Evolutionary conservation across 1,140 invertebrate species (phyloP).

Genomic region (Sitodiplosis mosellana): DNA sequence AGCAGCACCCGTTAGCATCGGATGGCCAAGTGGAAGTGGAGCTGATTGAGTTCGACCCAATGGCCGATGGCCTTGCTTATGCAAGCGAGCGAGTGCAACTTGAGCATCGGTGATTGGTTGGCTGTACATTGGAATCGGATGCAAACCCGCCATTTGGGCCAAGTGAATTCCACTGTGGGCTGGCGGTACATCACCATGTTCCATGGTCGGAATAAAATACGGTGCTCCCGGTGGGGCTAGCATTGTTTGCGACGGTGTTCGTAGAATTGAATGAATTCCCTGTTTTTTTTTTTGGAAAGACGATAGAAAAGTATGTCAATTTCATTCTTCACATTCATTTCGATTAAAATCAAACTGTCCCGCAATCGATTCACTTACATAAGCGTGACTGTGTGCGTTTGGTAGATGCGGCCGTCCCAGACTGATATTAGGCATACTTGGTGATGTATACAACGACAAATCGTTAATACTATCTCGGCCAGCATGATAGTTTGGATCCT

Average conservation of each 20-base stretch:
- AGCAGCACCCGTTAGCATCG: constrained; percentile 50
- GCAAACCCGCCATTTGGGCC: constrained; percentile 15
- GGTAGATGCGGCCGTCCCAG: constrained; percentile 61
- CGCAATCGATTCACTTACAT: neutral
- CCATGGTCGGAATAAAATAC: constrained; percentile 3
- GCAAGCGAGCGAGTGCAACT: constrained; percentile 48
- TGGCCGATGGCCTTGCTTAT: constrained; percentile 55
- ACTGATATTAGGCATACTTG: constrained; percentile 91
- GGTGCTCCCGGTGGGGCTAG: constrained; percentile 1
- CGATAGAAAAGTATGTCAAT: neutral
- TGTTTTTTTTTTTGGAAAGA: neutral
- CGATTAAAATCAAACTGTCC: no score
- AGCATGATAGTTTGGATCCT: constrained; percentile 24
- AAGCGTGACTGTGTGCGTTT: constrained; percentile 9
- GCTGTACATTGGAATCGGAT: constrained; percentile 7
- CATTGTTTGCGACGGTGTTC: constrained; percentile 11
- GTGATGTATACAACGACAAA: constrained; percentile 71
- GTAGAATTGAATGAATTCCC: constrained; percentile 1
- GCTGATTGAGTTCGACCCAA: constrained; percentile 85
- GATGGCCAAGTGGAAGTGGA: constrained; percentile 84
- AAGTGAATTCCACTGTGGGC: constrained; percentile 18
- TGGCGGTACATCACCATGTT: constrained; percentile 14
- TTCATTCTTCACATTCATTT: no score
- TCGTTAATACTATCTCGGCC: constrained; percentile 27
- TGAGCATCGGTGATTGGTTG: constrained; percentile 28